phyloP scores from a whole-genome alignment of 2,888 invertebrate species.

The Onthophagus sagittarius region DNA sequence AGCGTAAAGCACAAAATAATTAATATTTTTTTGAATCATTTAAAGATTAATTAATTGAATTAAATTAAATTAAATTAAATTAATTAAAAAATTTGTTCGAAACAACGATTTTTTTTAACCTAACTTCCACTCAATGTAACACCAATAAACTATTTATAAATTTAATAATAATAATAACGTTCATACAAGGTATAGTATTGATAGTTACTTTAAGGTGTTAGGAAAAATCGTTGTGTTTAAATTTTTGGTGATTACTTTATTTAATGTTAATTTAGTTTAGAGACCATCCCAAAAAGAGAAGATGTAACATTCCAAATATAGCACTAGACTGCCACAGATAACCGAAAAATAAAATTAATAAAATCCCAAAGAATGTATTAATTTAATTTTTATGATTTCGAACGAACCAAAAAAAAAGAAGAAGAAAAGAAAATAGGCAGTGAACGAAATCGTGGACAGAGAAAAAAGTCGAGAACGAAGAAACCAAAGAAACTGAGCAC shows the following conservation, averaged over 20 bases:
- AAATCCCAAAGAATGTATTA: background rate
- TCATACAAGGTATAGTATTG: background rate
- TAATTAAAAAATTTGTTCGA: background rate
- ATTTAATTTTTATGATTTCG: conserved; percentile 1
- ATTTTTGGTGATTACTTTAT: background rate
- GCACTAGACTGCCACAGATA: background rate
- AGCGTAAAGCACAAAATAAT: conserved; percentile 32
- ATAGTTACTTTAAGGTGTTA: background rate
- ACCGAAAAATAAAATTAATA: background rate
- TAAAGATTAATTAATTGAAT: background rate
- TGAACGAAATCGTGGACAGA: conserved; percentile 9
- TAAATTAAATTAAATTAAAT: background rate
- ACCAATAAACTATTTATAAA: background rate
- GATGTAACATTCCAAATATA: background rate
- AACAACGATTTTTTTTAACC: background rate
- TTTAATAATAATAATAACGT: background rate
- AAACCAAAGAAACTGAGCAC: conserved; percentile 46
- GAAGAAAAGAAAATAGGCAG: conserved; percentile 10
- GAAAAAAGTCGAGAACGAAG: conserved; percentile 23
- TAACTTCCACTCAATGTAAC: background rate
- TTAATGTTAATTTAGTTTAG: background rate
- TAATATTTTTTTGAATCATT: conserved; percentile 1
- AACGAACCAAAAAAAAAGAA: conserved; percentile 2
- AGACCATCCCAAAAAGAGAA: background rate
- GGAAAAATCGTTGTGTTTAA: background rate